Conservation (phyloP, 2,888 invertebrate species). For the Harpagoxenus sublaevis region DNA sequence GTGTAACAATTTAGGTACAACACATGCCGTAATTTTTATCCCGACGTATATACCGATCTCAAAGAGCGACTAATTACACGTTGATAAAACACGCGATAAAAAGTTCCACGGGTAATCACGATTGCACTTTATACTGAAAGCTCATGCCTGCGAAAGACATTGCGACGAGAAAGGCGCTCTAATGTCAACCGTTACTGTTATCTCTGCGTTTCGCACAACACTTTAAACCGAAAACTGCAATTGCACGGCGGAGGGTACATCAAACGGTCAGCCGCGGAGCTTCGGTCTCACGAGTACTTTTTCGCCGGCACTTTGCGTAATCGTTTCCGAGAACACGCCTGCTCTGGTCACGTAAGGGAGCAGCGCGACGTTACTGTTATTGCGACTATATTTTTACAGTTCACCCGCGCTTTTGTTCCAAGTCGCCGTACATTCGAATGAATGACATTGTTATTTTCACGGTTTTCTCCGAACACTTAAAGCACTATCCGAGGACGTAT, state of each 20-base stretch:
- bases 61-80: conserved; percentile 31
- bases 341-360: conserved; percentile 43
- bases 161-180: neutral
- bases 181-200: conserved; percentile 17
- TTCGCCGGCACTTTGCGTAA: conserved; percentile 61
- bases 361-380: conserved; percentile 27
- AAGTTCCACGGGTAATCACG: conserved; percentile 32
- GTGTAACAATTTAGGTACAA: conserved; percentile 9
- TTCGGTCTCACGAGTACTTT: neutral
- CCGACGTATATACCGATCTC: neutral
- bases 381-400: conserved; percentile 37
- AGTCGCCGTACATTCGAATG: neutral
- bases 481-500: neutral
- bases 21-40: conserved; percentile 46
- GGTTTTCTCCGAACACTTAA: neutral
- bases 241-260: conserved; percentile 33
- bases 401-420: neutral
- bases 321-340: conserved; percentile 50
- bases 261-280: conserved; percentile 41
- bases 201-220: conserved; percentile 10
- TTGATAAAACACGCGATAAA: conserved; percentile 37
- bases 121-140: neutral
- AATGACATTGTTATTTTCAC: neutral
- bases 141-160: neutral
- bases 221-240: conserved; percentile 24